phyloP scores from a whole-genome alignment of 2,797 vertebrate species.

The Loriculus beryllinus region DNA sequence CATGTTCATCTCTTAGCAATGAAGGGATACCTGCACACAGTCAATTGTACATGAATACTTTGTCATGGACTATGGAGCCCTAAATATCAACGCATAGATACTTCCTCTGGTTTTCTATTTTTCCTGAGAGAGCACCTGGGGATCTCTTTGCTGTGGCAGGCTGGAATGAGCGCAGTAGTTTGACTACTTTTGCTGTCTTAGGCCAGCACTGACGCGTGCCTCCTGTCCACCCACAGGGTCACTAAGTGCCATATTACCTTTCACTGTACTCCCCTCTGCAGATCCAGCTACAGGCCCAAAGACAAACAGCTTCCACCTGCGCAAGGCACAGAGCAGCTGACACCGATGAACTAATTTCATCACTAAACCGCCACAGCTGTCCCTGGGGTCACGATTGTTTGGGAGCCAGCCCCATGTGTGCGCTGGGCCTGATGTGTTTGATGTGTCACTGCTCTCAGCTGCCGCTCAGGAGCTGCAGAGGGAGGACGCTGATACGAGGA shows the following conservation, averaged over 20 bases:
- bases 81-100: rapidly evolving
- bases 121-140: neutral
- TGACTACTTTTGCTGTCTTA: neutral
- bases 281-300: neutral
- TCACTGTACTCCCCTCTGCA: neutral
- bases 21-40: neutral
- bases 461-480: neutral
- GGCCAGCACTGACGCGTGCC: neutral
- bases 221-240: rapidly evolving
- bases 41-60: no score
- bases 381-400: rapidly evolving
- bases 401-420: rapidly evolving
- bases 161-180: neutral
- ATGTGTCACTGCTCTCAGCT: rapidly evolving
- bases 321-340: neutral
- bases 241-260: rapidly evolving
- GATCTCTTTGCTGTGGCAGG: neutral
- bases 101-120: neutral
- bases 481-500: neutral
- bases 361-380: neutral
- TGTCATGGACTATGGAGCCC: rapidly evolving
- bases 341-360: rapidly evolving
- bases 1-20: neutral
- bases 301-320: rapidly evolving
- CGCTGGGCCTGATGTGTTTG: rapidly evolving